phyloP scores from a whole-genome alignment of 2,888 invertebrate species.

The Nipponacmea schrenckii region DNA sequence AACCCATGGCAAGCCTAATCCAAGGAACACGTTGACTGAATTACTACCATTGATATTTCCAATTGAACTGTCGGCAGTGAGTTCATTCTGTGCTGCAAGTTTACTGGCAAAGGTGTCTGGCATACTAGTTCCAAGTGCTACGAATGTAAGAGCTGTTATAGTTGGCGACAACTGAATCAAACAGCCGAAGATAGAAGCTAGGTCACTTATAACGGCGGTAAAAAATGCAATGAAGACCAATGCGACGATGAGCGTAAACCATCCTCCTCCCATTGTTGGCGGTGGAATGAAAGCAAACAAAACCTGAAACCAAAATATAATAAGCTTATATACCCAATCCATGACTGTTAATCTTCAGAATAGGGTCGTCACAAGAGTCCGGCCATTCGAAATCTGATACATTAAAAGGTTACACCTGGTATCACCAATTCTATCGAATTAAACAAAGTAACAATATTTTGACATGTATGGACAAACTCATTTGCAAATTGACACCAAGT shows the following conservation, averaged over 20 bases:
- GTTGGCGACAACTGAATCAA: constrained; percentile 71
- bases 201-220: constrained; percentile 73
- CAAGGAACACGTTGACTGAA: constrained; percentile 75
- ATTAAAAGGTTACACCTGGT: too few relatives aligned
- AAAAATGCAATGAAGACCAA: constrained; percentile 72
- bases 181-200: constrained; percentile 75
- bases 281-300: constrained; percentile 72
- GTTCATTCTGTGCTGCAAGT: constrained; percentile 72
- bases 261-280: constrained; percentile 70
- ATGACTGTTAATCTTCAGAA: too few relatives aligned
- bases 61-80: constrained; percentile 74
- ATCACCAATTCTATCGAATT: neutral
- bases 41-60: constrained; percentile 76
- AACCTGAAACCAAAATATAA: constrained; percentile 56
- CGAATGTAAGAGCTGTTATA: constrained; percentile 71
- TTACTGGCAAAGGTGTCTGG: constrained; percentile 75
- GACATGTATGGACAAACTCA: too few relatives aligned
- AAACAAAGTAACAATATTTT: too few relatives aligned
- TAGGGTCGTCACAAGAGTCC: too few relatives aligned
- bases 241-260: constrained; percentile 73
- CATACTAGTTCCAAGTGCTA: constrained; percentile 73
- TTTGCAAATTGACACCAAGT: neutral
- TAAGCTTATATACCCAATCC: neutral
- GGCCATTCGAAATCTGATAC: too few relatives aligned
- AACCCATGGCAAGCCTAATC: constrained; percentile 74